A percentile compares a stretch with the other conserved stretches of the same genome.
These are phyloP conservation scores for Chelonus insularis DNA, from an alignment of 1,140 invertebrate genomes.

Conservation along the genomic window DNA sequence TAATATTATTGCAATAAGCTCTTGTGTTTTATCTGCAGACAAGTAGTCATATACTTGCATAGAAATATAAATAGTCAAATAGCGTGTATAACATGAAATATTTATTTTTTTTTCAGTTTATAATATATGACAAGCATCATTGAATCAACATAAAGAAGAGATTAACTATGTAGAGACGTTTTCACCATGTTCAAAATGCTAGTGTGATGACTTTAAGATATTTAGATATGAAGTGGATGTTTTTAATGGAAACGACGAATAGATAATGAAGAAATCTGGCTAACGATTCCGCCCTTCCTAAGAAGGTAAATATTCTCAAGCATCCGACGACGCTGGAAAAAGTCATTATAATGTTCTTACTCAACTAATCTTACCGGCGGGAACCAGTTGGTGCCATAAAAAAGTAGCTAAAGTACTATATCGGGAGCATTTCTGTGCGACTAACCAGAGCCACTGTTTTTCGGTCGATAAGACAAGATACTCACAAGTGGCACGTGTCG, in stretches of 20 bases:
- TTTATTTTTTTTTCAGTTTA: neutral
- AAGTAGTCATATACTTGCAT: neutral
- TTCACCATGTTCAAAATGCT: neutral
- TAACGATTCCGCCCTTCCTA: neutral
- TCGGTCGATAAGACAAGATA: constrained; percentile 8
- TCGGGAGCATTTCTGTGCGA: neutral
- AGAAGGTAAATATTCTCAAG: neutral
- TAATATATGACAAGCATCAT: too few species aligned
- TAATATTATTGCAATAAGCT: neutral
- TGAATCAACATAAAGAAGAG: too few species aligned
- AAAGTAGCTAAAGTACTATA: too few species aligned
- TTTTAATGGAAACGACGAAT: neutral
- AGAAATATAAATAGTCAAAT: constrained; percentile 4
- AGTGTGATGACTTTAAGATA: too few species aligned
- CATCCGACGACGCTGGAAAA: neutral
- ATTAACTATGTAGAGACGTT: neutral
- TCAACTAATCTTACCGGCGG: constrained; percentile 4
- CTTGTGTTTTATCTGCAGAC: too few species aligned
- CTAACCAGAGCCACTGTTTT: constrained; percentile 1
- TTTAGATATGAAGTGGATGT: neutral
- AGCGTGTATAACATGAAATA: neutral
- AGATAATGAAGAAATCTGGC: neutral
- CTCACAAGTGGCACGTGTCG: constrained; percentile 9
- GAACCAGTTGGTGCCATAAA: neutral
- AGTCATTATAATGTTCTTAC: constrained; percentile 1